Base-by-base conservation (phyloP, 2,888 invertebrate genomes). In the Noctua pronuba region DNA sequence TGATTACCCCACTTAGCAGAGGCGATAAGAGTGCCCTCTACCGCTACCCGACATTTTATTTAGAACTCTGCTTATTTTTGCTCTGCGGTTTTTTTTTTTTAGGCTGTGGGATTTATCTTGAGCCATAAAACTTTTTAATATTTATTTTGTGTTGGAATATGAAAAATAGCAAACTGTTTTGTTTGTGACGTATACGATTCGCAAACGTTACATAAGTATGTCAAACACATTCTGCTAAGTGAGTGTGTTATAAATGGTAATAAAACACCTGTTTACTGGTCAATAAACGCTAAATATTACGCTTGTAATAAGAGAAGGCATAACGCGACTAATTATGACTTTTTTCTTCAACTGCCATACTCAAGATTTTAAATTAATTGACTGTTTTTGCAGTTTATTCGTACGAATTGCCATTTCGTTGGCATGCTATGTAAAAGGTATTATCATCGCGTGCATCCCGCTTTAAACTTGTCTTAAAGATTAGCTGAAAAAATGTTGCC, bases 1-100 rank as follows among this genome's bases (percentile, higher is more conserved):
- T 91, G 89, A 92, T 92, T 92, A 89, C 92, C 88, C 86, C 90
- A 90, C 91, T 92, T 90, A 88, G 85, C 77, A 72, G 72, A 79
- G 86, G 88, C 89, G 92, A 90, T 92, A 92, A 91, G 91, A 86
- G 90, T 60, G 82, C 84, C 74, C 81, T 88, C 77, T 79, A 78
- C 75, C 58, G 65, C 66, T 81, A 75, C 69, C 79, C 86, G 78
- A 84, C 85, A 78, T 88, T 88, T 84, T 86, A 88, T 84, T 88
- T 83, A 85, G 69, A 86, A 75, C 41, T 68, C 52, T 74, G 79
- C 68, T 84, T 87, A 83, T 79, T 84, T 85, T 75, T 73, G 28
- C 74, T 62, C 49, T 21, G 64, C 2, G 35, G 8, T 64, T 76
- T 71, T 85, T 81, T 77, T 81, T 77, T 79, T 46, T 73, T 46